phyloP scores from a whole-genome alignment of 2,113 vertebrate species.

The Crotalus horridus region DNA sequence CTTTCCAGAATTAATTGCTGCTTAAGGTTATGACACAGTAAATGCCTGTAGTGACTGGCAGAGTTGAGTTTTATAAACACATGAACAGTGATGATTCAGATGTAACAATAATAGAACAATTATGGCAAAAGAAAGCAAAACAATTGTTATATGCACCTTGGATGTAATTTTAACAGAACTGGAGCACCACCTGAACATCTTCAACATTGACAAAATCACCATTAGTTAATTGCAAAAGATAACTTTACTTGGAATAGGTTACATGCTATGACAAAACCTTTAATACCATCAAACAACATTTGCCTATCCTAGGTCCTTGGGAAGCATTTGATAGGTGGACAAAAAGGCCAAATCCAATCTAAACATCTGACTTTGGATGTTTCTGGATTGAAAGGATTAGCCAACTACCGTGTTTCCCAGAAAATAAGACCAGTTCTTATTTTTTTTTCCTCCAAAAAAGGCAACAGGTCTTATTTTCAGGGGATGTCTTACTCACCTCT shows the following conservation, averaged over 20 bases:
- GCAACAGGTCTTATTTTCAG: too few relatives aligned
- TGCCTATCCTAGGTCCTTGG: background rate
- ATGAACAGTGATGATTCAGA: background rate
- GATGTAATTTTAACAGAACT: background rate
- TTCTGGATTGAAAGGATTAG: background rate
- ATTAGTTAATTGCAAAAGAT: background rate
- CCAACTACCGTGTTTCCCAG: background rate
- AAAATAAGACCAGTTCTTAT: too few relatives aligned
- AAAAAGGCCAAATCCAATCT: background rate
- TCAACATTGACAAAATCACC: background rate
- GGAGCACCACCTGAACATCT: background rate
- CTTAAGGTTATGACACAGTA: background rate
- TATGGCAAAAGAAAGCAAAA: background rate
- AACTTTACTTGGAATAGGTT: background rate
- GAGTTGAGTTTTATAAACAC: background rate
- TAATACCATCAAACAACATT: background rate
- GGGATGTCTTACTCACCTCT: too few relatives aligned
- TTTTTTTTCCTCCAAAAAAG: too few relatives aligned
- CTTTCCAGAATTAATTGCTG: background rate
- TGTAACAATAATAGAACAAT: background rate
- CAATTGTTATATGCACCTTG: background rate
- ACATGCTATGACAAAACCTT: background rate
- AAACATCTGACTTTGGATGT: background rate
- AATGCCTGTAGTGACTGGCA: background rate
- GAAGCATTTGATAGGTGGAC: background rate